A percentile compares a stretch with the other conserved stretches of the same genome.
phyloP scores from a whole-genome alignment of 2,113 vertebrate genomes.

The Brachyistius frenatus region DNA sequence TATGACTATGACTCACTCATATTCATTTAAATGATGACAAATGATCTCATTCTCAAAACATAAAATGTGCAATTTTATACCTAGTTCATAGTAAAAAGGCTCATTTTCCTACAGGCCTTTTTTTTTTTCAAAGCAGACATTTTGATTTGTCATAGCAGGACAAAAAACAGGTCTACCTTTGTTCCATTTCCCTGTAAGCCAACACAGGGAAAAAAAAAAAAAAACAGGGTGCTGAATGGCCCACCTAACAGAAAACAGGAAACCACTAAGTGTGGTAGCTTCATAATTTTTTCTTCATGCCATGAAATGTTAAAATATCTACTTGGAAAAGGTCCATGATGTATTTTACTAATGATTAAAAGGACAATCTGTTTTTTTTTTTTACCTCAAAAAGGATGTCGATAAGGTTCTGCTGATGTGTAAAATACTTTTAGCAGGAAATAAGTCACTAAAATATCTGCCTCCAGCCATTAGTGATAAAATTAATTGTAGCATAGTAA shows the following conservation, averaged over 20 bases:
- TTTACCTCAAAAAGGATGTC: neutral
- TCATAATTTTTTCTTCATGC: conserved; percentile 2
- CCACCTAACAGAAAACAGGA: neutral
- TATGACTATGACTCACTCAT: conserved; percentile 32
- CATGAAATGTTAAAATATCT: conserved; percentile 29
- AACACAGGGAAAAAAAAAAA: neutral
- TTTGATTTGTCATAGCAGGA: neutral
- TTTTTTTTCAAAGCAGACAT: conserved; percentile 1
- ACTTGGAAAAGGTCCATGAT: neutral
- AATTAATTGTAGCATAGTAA: neutral
- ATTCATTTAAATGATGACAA: conserved; percentile 33
- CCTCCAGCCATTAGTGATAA: neutral
- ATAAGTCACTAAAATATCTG: neutral
- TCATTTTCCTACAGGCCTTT: neutral
- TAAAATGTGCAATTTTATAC: conserved; percentile 20
- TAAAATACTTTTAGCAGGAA: neutral
- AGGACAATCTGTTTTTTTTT: conserved; percentile 38
- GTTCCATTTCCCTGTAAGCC: neutral
- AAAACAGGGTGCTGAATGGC: neutral
- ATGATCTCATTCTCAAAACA: conserved; percentile 16
- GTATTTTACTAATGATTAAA: conserved; percentile 19
- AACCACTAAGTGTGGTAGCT: neutral
- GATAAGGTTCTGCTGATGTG: conserved; percentile 10
- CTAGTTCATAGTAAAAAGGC: neutral
- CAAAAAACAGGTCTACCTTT: neutral